Evolutionary conservation across 1,140 invertebrate genomes (phyloP), one percentile per base, ranked within the genome.

Genomic region (Drosophila takahashii): DNA sequence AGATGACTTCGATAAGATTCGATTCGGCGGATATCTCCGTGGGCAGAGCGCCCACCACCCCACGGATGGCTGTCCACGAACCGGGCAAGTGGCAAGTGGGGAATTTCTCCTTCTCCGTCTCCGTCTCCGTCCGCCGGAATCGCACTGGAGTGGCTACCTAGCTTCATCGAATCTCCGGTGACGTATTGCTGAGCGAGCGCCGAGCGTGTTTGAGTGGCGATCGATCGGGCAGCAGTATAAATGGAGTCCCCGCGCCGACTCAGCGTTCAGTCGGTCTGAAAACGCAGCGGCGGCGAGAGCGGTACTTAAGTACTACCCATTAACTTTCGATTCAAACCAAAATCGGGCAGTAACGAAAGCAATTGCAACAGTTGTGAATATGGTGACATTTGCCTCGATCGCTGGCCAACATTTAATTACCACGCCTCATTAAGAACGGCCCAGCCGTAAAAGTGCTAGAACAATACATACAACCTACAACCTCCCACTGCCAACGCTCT

Each of bases 251-350:
- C 86, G 65, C 69, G 62, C 45, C 73, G 74, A 71, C 69, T 71
- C 58, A 81, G 59, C 69, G 86, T 79, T 90, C 86, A 90, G 86
- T 90, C 75, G 69, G 59, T 81, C 47, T 85, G 58, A 65, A 64
- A 75, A 62, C 81, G 83, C 53, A 67, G 60, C 48, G 67, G 70
- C 57, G 60, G 62, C 73, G 59, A 71, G 73, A 70, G 74, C 54
- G 60, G 42, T 70, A 41, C 29, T 57, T 10, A 29, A 29, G 15
- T 18, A 29, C 16, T 22, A 15, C 7, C 9, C n/a, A 6, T 15
- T 26, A 1, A 13, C 18, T 13, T 13, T 48, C 10, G 16, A 58
- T 32, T n/a, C 4, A 45, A 41, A 59, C 11, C 36, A 54, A 42
- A 36, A 52, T 60, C 48, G 61, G 53, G 36, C 50, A 51, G 45